Conservation (phyloP, 2,888 invertebrate species). For the Megamerina dolium region DNA sequence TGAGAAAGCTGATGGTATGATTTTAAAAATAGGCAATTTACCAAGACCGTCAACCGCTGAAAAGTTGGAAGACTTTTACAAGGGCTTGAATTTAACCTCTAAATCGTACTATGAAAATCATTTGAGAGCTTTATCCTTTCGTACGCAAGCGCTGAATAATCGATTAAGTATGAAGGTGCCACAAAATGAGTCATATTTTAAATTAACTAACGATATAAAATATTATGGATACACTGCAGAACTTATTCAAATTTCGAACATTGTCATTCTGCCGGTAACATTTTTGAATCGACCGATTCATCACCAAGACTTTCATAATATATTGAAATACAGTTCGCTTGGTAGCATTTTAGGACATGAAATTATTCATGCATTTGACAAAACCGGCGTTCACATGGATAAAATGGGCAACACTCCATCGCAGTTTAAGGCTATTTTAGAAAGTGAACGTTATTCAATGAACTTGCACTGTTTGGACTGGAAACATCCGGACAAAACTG, state of each 20-base stretch:
- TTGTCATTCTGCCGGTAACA: slow-evolving; percentile 20
- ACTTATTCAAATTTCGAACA: slow-evolving; percentile 18
- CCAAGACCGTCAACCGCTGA: slow-evolving; percentile 15
- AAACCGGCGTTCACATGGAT: too few relatives aligned
- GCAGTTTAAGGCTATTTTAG: too few relatives aligned
- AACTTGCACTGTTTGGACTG: slow-evolving; percentile 16
- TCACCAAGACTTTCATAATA: slow-evolving; percentile 13
- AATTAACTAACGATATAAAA: slow-evolving; percentile 11
- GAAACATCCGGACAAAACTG: slow-evolving; percentile 17
- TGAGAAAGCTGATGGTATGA: slow-evolving; percentile 20
- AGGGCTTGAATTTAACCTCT: slow-evolving; percentile 4
- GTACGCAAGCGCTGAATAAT: slow-evolving; percentile 6
- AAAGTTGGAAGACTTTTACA: slow-evolving; percentile 18
- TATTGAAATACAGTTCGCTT: slow-evolving; percentile 23
- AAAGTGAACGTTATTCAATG: too few relatives aligned
- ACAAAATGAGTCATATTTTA: slow-evolving; percentile 7
- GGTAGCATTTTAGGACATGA: slow-evolving; percentile 26
- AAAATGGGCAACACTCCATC: too few relatives aligned
- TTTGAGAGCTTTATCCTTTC: slow-evolving; percentile 16
- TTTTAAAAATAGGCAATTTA: slow-evolving; percentile 23
- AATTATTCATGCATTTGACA: slow-evolving; percentile 25
- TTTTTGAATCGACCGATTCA: slow-evolving; percentile 23
- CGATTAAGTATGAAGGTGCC: slow-evolving; percentile 4
- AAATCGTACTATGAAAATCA: slow-evolving; percentile 20
- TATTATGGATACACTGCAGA: slow-evolving; percentile 22